A percentile compares a stretch with the other conserved stretches of the same genome.
Evolutionary conservation across 2,797 vertebrate genomes (phyloP).

Genomic region (Pyrocephalus nanus): DNA sequence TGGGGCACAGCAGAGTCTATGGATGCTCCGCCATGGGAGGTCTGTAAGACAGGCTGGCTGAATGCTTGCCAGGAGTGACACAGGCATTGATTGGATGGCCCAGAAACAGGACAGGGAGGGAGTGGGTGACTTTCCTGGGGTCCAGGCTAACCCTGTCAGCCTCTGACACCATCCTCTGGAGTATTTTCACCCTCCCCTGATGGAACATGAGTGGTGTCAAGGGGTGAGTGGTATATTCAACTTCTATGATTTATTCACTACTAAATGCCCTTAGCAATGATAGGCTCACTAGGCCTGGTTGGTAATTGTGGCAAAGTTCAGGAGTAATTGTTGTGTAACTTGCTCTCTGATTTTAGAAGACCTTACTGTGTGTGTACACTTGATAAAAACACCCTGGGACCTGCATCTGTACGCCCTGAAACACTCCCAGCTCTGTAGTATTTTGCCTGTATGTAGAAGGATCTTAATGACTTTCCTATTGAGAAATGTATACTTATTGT

Average conservation of each 20-base stretch:
- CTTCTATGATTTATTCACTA: constrained; percentile 19
- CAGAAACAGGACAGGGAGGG: background rate
- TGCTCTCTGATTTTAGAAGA: constrained; percentile 3
- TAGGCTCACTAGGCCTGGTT: background rate
- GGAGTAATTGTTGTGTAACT: background rate
- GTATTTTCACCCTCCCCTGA: background rate
- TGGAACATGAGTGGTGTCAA: background rate
- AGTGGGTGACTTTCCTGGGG: background rate
- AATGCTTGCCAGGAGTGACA: background rate
- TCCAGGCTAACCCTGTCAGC: background rate
- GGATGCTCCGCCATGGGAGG: background rate
- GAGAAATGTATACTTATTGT: background rate
- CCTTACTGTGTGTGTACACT: background rate
- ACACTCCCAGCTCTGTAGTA: background rate
- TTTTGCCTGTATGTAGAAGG: background rate
- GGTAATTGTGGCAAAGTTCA: constrained; percentile 19
- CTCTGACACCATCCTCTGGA: background rate
- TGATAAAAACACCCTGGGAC: background rate
- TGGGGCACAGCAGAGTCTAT: background rate
- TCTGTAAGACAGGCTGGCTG: background rate
- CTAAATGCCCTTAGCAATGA: constrained; percentile 26
- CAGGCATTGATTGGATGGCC: background rate
- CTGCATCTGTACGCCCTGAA: background rate
- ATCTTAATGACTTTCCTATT: background rate
- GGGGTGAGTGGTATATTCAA: background rate